These are phyloP conservation scores for Trichoplusia ni DNA, from an alignment of 1,140 invertebrate species.

Conservation along the genomic window DNA sequence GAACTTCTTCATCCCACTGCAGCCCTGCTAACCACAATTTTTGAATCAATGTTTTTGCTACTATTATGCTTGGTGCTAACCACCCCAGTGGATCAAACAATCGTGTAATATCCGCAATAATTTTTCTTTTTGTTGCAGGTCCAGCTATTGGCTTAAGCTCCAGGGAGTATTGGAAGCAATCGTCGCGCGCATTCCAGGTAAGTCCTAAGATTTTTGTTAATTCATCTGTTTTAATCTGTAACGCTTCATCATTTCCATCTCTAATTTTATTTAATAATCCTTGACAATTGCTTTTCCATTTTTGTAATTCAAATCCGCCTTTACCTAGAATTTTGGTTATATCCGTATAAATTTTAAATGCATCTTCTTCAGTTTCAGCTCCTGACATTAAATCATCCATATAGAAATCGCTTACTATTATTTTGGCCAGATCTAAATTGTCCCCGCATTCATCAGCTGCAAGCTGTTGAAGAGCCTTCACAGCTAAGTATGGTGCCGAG, in stretches of 20 bases:
- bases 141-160: no score
- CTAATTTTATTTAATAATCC: constrained; percentile 29
- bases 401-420: constrained; percentile 21
- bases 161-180: constrained; percentile 22
- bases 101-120: constrained; percentile 22
- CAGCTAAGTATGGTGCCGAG: constrained; percentile 37
- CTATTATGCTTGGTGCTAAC: constrained; percentile 44
- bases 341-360: constrained; percentile 1
- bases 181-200: constrained; percentile 22
- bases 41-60: constrained; percentile 54
- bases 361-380: constrained; percentile 25
- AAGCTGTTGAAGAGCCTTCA: constrained; percentile 48
- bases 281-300: constrained; percentile 39
- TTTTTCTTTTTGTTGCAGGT: constrained; percentile 31
- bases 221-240: constrained; percentile 16
- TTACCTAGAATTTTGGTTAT: background rate
- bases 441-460: constrained; percentile 35
- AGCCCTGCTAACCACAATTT: constrained; percentile 46
- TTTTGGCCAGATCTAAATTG: constrained; percentile 29
- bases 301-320: constrained; percentile 34
- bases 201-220: constrained; percentile 37
- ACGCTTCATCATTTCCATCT: background rate
- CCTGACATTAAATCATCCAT: constrained; percentile 30
- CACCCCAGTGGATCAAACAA: no score
- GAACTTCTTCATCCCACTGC: constrained; percentile 50